phyloP scores from a whole-genome alignment of 2,888 invertebrate genomes.

The Chrysolina oricalcia region DNA sequence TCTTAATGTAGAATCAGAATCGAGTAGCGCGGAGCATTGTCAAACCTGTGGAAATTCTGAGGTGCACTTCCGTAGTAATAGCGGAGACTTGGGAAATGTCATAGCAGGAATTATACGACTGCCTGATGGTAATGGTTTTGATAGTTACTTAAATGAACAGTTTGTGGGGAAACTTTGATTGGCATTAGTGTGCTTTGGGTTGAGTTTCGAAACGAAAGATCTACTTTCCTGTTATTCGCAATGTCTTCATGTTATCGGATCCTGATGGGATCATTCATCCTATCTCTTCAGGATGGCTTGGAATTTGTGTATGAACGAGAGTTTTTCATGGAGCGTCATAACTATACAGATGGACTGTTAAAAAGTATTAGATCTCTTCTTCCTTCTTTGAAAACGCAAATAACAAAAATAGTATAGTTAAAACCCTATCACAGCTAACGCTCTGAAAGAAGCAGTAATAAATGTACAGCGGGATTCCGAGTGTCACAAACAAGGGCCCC shows the following conservation, averaged over 20 bases:
- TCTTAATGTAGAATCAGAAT: slow-evolving; percentile 40
- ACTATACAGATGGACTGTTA: no score
- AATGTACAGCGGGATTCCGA: no score
- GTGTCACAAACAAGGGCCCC: no score
- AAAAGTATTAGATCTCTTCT: no score
- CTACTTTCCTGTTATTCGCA: neutral
- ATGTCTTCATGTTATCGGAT: neutral
- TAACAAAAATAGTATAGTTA: no score
- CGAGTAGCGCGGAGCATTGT: slow-evolving; percentile 38
- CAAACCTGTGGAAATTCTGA: slow-evolving; percentile 40
- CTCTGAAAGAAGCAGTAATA: no score
- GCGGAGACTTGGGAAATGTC: slow-evolving; percentile 27
- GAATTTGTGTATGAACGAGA: no score
- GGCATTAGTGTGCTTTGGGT: neutral
- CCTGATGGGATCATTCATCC: neutral
- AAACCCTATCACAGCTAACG: no score
- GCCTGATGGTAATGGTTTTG: slow-evolving; percentile 1
- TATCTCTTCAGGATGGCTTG: no score
- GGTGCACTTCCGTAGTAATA: slow-evolving; percentile 34
- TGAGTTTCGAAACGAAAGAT: neutral
- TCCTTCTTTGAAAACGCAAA: no score
- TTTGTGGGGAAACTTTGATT: neutral
- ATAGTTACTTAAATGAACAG: slow-evolving; percentile 23
- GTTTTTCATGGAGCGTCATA: no score
- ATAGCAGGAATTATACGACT: slow-evolving; percentile 37